A percentile compares a stretch with the other conserved stretches of the same genome.
phyloP scores from a whole-genome alignment of 2,113 vertebrate genomes.

The Misgurnus anguillicaudatus region DNA sequence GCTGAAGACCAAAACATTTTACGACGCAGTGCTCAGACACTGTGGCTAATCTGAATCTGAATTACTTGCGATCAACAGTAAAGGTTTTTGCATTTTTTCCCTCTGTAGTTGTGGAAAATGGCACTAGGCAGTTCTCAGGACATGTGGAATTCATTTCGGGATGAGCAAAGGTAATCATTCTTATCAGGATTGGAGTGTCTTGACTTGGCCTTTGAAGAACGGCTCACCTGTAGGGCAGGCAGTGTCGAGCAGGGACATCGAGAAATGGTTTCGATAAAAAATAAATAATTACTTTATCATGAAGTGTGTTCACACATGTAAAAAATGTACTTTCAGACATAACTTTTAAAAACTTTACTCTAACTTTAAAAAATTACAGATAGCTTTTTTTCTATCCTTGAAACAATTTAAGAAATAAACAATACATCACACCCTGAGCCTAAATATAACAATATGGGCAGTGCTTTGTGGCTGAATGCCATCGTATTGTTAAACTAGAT shows the following conservation, averaged over 20 bases:
- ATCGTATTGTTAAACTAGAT: too few relatives aligned
- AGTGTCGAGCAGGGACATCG: not conserved
- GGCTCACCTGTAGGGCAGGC: constrained; percentile 13
- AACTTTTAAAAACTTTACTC: too few relatives aligned
- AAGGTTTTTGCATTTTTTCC: not conserved
- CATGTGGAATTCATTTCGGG: not conserved
- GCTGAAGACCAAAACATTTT: constrained; percentile 56
- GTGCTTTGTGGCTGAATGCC: too few relatives aligned
- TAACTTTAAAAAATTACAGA: too few relatives aligned
- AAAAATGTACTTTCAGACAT: not conserved
- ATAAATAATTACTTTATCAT: not conserved
- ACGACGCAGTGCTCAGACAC: constrained; percentile 6
- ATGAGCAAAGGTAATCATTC: constrained; percentile 1
- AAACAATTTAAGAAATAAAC: too few relatives aligned
- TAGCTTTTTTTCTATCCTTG: too few relatives aligned
- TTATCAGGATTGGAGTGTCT: constrained; percentile 8
- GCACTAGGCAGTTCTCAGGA: constrained; percentile 7
- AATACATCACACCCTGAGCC: too few relatives aligned
- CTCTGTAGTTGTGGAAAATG: not conserved
- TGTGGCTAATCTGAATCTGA: constrained; percentile 35
- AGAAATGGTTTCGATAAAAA: not conserved
- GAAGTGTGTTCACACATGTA: not conserved
- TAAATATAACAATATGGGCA: too few relatives aligned
- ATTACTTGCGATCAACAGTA: constrained; percentile 22
- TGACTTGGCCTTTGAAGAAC: constrained; percentile 23